Conservation (phyloP, 2,113 vertebrate species). For the Erinaceus europaeus region DNA sequence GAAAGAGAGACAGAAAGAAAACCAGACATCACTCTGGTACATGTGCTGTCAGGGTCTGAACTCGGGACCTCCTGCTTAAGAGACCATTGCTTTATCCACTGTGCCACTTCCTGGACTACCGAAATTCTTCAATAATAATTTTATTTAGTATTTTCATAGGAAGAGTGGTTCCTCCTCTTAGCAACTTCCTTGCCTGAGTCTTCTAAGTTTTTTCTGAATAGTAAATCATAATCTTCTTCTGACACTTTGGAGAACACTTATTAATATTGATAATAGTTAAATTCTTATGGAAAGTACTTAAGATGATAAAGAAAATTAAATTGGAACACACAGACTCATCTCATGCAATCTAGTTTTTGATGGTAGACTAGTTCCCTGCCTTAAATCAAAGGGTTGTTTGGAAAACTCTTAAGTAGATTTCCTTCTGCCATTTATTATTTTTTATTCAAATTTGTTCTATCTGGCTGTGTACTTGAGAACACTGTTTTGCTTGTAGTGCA, state of each 20-base stretch:
- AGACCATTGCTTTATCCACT: no score
- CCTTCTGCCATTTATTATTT: not conserved
- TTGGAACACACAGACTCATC: not conserved
- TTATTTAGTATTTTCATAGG: not conserved
- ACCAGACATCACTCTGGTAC: no score
- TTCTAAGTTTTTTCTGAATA: not conserved
- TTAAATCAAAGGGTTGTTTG: not conserved
- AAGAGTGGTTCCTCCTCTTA: not conserved
- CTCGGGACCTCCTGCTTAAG: no score
- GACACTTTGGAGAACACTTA: not conserved
- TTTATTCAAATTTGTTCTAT: conserved; percentile 32
- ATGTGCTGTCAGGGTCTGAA: no score
- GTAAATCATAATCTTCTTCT: not conserved
- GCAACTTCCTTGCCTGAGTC: not conserved
- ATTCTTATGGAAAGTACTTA: not conserved
- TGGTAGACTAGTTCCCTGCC: not conserved
- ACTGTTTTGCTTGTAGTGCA: conserved; percentile 4
- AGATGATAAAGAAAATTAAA: conserved; percentile 26
- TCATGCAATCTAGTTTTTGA: not conserved
- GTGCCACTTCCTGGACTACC: no score
- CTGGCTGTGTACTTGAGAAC: not conserved
- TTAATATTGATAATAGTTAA: not conserved
- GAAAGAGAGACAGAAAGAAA: no score
- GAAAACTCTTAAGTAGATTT: not conserved
- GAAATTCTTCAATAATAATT: not conserved